Evolutionary conservation across 2,113 vertebrate genomes (phyloP).

Genomic region (Pollimyrus isidori): DNA sequence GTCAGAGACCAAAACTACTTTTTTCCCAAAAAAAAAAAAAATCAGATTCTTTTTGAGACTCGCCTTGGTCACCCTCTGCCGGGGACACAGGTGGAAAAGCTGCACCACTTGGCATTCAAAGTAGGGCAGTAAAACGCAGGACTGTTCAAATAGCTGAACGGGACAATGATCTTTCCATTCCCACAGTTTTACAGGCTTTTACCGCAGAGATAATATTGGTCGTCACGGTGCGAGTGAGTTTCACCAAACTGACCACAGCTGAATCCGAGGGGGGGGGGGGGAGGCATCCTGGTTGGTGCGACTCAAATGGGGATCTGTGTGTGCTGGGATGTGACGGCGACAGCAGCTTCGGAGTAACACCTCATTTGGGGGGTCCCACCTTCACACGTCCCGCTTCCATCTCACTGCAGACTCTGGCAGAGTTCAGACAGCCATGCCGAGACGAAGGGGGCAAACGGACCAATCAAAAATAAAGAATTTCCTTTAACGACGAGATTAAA

Average conservation of each 20-base stretch:
- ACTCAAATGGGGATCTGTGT: background rate
- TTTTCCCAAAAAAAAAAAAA: background rate
- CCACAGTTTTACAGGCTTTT: background rate
- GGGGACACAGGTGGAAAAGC: background rate
- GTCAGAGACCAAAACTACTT: background rate
- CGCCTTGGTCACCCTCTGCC: background rate
- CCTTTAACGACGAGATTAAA: background rate
- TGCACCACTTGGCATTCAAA: background rate
- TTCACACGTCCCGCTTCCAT: background rate
- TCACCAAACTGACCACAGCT: background rate
- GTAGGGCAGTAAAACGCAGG: background rate
- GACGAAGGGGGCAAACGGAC: background rate
- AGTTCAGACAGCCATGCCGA: background rate
- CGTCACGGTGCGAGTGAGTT: background rate
- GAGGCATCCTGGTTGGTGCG: background rate
- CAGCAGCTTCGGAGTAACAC: background rate
- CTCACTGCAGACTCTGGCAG: background rate
- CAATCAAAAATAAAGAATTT: background rate
- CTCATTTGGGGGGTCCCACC: background rate
- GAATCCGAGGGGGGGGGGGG: background rate
- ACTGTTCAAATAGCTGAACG: background rate
- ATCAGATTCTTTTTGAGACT: background rate
- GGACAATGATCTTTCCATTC: conserved; percentile 1
- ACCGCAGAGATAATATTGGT: background rate
- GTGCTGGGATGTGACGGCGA: background rate